Base-by-base conservation (phyloP, 1,140 invertebrate species). In the Papilio xuthus region DNA sequence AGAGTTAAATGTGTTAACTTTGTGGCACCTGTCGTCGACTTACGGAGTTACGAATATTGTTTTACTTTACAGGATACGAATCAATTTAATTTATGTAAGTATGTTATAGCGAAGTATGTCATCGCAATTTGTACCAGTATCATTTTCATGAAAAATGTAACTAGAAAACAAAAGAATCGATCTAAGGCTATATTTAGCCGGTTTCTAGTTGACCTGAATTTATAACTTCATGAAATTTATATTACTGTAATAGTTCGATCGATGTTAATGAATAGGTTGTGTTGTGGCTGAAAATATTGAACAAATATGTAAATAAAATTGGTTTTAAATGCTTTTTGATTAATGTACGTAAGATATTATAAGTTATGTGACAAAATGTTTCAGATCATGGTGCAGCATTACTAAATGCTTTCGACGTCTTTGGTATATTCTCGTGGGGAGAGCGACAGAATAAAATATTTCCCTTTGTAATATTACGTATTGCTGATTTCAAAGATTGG, bases 41-140 rank as follows among this genome's bases (percentile, higher is more conserved):
- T 86, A 23, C 67, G 88, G 63, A 78, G 70, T 53, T 87, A 90
- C 42, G 89, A 90, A 78, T 84, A 85, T 78, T 90, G 89, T 71
- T 70, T 78, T 13, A 79, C 60, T 50, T 67, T 80, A 53, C 69
- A 77, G 77, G 53, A 79, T 26, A 69, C 15, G 18, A 10, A 20
- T 28, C 41, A 77, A n/a, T 12, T 37, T 12, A 28, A 78, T 71
- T 23, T 82, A 28, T 79, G 82, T 85, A 70, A 78, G 83, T 53
- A 18, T 47, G 13, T 12, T 47, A 47, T 47, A 13, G 13, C 13
- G 3, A 47, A 47, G 12, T 13, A 0, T 47, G 44, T 47, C 13
- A 47, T 18, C 13, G 44, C 15, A 47, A 18, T 0, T 4, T 4
- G 0, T 47, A 47, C 12, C 13, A 15, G 44, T 47, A 47, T 15